A percentile compares a stretch with the other conserved stretches of the same genome.
These are phyloP conservation scores for Rhinatrema bivittatum DNA, from an alignment of 2,797 vertebrate genomes.

Conservation along the genomic window DNA sequence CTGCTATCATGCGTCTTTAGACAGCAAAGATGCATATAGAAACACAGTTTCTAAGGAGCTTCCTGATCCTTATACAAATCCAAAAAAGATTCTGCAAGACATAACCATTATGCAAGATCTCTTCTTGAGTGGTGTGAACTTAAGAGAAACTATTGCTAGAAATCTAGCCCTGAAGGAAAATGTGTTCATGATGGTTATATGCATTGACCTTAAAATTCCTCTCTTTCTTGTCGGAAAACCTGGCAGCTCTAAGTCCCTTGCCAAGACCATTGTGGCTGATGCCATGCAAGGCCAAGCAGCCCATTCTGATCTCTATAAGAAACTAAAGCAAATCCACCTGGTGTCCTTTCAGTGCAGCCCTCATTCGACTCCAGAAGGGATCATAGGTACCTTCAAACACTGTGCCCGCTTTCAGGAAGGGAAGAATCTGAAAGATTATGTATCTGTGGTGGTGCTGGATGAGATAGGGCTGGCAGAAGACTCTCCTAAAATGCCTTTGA, in stretches of 20 bases:
- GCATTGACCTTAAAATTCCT: constrained; percentile 89
- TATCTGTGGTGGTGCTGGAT: constrained; percentile 91
- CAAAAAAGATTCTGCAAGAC: constrained; percentile 62
- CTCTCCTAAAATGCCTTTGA: constrained; percentile 92
- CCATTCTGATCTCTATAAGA: constrained; percentile 75
- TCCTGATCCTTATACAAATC: constrained; percentile 37
- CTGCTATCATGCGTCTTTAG: constrained; percentile 88
- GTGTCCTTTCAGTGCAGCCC: constrained; percentile 97
- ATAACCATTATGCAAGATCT: constrained; percentile 80
- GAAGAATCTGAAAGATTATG: constrained; percentile 82
- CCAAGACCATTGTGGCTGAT: constrained; percentile 90
- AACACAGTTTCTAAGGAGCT: constrained; percentile 53
- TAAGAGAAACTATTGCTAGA: constrained; percentile 79
- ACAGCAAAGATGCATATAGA: constrained; percentile 70
- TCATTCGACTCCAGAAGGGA: constrained; percentile 91
- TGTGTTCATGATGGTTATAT: constrained; percentile 96
- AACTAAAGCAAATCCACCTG: constrained; percentile 84
- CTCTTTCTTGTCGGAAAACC: constrained; percentile 95
- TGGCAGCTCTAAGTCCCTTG: constrained; percentile 93
- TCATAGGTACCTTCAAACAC: constrained; percentile 90
- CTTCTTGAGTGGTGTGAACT: constrained; percentile 69
- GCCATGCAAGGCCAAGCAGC: constrained; percentile 92
- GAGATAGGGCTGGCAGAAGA: constrained; percentile 95
- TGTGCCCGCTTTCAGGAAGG: constrained; percentile 92
- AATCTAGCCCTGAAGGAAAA: constrained; percentile 92